Evolutionary conservation across 2,888 invertebrate species (phyloP), one percentile per base, ranked within the genome.

Genomic region (Trypoxylon attenuatum): DNA sequence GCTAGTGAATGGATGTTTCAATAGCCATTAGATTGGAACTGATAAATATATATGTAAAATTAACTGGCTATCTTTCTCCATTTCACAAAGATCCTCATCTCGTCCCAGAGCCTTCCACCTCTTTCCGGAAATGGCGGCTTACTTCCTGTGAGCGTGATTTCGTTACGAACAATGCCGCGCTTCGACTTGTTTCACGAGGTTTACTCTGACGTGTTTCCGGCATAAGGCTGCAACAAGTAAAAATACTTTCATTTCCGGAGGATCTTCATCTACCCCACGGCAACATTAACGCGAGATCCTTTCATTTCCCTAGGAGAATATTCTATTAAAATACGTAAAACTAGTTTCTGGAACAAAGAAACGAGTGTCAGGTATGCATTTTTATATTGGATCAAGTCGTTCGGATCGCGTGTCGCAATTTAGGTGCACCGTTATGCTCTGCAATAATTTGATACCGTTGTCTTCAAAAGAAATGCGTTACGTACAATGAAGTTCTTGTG

Each of bases 201-300:
- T 45, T 51, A 13, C 33, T 42, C 21, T 57, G 23, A 25, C 29
- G 58, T 49, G 66, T 70, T 80, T 80, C 80, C 80, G 76, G 71
- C 56, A 65, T 60, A 53, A 56, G 45, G 64, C 19, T 67, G 63
- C 64, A 61, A 67, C 68, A 60, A 13, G 65, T 78, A 71, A 74
- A 78, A 74, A 75, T 67, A 54, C 63, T 69, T 75, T 74, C 66
- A 79, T 76, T 79, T 80, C 80, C 80, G 79, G 66, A 77, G 79
- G 79, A 80, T 76, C 70, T 62, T 54, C 25, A 41, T 50, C 57
- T 58, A 70, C 68, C 76, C 59, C 70, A 73, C 65, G 67, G 65
- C 73, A 47, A 76, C 69, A 61, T 66, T 50, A 47, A 60, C 46
- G 46, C 27, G 23, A 62, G 58, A 49, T 56, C 51, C 23, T 10